Conservation (phyloP, 1,140 invertebrate species). For the Zaprionus ghesquierei region DNA sequence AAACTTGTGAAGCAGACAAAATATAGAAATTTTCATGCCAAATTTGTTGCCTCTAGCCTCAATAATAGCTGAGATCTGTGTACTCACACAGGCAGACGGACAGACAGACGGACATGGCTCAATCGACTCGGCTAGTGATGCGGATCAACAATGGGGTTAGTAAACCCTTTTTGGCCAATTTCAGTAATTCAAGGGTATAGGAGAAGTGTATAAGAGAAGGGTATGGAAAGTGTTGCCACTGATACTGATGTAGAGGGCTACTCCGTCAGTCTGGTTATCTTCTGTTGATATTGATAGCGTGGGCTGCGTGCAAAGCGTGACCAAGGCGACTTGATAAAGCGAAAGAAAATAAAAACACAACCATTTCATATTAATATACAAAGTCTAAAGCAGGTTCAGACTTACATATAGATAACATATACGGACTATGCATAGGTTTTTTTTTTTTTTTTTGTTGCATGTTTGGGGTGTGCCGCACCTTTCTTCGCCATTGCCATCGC, state of each 20-base stretch:
- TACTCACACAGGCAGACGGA: too few species aligned
- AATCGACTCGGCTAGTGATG: too few species aligned
- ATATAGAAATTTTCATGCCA: too few species aligned
- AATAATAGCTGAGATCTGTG: too few species aligned
- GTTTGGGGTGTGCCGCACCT: slow-evolving; percentile 27
- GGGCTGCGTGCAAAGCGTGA: not conserved
- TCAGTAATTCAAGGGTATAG: too few species aligned
- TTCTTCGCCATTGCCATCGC: too few species aligned
- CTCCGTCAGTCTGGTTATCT: slow-evolving; percentile 46
- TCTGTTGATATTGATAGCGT: slow-evolving; percentile 65
- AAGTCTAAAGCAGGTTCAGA: not conserved
- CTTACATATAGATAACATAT: not conserved
- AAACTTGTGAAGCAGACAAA: too few species aligned
- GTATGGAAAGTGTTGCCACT: slow-evolving; percentile 12
- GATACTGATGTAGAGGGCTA: slow-evolving; percentile 29
- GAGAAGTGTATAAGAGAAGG: too few species aligned
- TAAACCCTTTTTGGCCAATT: too few species aligned
- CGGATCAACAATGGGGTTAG: too few species aligned
- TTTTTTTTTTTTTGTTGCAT: not conserved
- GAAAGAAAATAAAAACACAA: not conserved
- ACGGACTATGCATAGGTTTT: not conserved
- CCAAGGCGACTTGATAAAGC: slow-evolving; percentile 5
- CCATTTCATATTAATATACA: not conserved
- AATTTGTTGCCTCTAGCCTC: too few species aligned
- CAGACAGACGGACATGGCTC: too few species aligned